Conservation (phyloP, 2,113 vertebrate genomes). For the Promerops cafer region DNA sequence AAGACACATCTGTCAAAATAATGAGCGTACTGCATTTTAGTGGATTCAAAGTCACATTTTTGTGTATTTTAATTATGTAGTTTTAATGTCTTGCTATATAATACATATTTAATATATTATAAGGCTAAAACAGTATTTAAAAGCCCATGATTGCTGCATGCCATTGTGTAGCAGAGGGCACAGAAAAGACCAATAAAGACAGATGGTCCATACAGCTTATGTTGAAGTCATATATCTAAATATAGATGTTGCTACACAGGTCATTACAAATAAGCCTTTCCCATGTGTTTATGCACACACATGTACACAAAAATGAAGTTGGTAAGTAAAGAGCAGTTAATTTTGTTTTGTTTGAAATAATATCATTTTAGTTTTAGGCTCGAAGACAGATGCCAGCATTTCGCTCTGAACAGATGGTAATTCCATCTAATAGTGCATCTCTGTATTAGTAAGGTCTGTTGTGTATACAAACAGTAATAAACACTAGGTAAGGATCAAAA, state of each 20-base stretch:
- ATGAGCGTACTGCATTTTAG: not conserved
- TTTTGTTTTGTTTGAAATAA: constrained; percentile 83
- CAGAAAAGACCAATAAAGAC: constrained; percentile 45
- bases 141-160: constrained; percentile 31
- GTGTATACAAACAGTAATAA: constrained; percentile 91
- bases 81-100: constrained; percentile 45
- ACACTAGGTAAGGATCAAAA: constrained; percentile 89
- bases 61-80: constrained; percentile 44
- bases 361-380: constrained; percentile 83
- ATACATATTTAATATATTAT: constrained; percentile 14
- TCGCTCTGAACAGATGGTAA: constrained; percentile 88
- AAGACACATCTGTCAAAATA: constrained; percentile 59
- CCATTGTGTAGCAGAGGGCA: constrained; percentile 49
- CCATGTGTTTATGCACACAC: not conserved
- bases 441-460: constrained; percentile 89
- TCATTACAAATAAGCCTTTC: constrained; percentile 53
- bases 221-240: constrained; percentile 54
- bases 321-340: constrained; percentile 76
- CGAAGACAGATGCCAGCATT: constrained; percentile 86
- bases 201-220: constrained; percentile 64
- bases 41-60: constrained; percentile 38
- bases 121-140: constrained; percentile 47
- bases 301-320: constrained; percentile 55
- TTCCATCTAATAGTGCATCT: constrained; percentile 87
- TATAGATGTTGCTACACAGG: constrained; percentile 46